Evolutionary conservation across 2,888 invertebrate genomes (phyloP).

Genomic region (Fissipunctia ypsillon): DNA sequence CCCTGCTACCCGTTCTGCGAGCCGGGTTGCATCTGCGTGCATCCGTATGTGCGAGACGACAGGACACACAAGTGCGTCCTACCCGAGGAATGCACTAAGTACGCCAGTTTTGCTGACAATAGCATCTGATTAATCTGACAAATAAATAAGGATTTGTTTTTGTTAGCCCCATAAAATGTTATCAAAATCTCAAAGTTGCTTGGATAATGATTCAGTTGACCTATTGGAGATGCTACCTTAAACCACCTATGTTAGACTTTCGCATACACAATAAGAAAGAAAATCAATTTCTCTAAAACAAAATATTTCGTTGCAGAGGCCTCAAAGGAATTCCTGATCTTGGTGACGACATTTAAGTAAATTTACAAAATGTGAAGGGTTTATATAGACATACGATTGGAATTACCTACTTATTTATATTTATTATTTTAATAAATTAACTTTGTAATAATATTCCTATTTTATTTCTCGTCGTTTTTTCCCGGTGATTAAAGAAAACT

Average conservation of each 20-base stretch:
- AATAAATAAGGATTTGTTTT: no score
- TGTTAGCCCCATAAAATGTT: not conserved
- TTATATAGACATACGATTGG: not conserved
- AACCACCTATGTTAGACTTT: not conserved
- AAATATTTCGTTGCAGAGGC: slow-evolving; percentile 77
- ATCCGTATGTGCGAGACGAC: slow-evolving; percentile 86
- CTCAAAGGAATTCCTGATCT: slow-evolving; percentile 88
- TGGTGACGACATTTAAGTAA: slow-evolving; percentile 78
- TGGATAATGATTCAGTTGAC: not conserved
- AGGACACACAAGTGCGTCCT: slow-evolving; percentile 88
- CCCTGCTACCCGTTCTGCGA: slow-evolving; percentile 89
- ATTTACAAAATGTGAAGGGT: slow-evolving; percentile 6
- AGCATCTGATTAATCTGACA: not conserved
- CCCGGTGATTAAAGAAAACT: not conserved
- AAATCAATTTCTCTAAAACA: not conserved
- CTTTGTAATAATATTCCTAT: slow-evolving; percentile 6
- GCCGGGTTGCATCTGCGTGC: slow-evolving; percentile 85
- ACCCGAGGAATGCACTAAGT: slow-evolving; percentile 88
- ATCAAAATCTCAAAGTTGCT: not conserved
- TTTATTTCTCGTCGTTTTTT: slow-evolving; percentile 17
- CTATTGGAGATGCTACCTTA: not conserved
- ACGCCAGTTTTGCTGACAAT: slow-evolving; percentile 22
- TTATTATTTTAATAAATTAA: slow-evolving; percentile 40
- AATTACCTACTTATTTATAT: slow-evolving; percentile 20
- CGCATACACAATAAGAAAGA: not conserved